Evolutionary conservation across 2,888 invertebrate species (phyloP).

Genomic region (Melanophora roralis): DNA sequence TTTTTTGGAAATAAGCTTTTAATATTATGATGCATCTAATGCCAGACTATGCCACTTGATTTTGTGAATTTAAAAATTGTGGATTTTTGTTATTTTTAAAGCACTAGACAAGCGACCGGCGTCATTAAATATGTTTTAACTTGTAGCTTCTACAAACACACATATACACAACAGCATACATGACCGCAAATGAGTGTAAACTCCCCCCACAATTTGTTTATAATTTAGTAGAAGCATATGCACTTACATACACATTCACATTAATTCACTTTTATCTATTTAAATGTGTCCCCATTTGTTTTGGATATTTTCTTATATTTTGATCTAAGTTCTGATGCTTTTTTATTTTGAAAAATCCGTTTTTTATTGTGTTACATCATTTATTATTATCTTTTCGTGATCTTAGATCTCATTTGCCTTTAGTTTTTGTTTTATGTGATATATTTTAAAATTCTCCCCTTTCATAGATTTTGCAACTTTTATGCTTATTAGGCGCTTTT

Average conservation of each 20-base stretch:
- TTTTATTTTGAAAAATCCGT: conserved; percentile 39
- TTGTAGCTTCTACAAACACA: conserved; percentile 30
- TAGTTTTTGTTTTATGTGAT: conserved; percentile 14
- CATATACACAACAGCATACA: conserved; percentile 18
- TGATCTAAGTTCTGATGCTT: conserved; percentile 9
- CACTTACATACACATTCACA: no score
- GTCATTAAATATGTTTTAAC: conserved; percentile 49
- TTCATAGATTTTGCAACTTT: no score
- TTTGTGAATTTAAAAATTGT: conserved; percentile 28
- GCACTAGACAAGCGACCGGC: conserved; percentile 50
- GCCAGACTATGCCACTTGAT: conserved; percentile 59
- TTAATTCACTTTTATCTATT: background rate
- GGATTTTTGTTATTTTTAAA: conserved; percentile 50
- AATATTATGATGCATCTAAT: conserved; percentile 42
- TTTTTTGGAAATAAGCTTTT: conserved; percentile 35
- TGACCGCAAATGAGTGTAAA: background rate
- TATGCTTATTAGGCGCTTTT: no score
- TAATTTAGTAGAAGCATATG: conserved; percentile 3
- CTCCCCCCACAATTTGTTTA: conserved; percentile 48
- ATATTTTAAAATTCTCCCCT: conserved; percentile 52
- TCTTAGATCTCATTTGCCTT: conserved; percentile 30
- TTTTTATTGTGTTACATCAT: conserved; percentile 27
- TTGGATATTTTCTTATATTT: conserved; percentile 3
- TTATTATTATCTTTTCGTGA: conserved; percentile 56
- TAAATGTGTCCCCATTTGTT: conserved; percentile 4